Percentiles rank a stretch among this genome's conserved stretches.
Evolutionary conservation across 2,113 vertebrate genomes (phyloP).

Genomic region (Mobula hypostoma): DNA sequence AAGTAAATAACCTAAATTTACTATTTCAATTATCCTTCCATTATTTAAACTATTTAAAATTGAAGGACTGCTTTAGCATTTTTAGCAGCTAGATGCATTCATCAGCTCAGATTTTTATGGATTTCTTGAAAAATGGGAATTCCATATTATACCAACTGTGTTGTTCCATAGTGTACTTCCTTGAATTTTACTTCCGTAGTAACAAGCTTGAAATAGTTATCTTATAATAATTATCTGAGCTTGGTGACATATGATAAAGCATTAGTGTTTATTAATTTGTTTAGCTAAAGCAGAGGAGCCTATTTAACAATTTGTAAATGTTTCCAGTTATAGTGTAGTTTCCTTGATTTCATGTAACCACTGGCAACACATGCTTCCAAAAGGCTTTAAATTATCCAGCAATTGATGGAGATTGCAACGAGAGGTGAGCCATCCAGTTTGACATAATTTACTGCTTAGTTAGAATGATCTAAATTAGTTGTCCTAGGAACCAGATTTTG

Average conservation of each 20-base stretch:
- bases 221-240: conserved; percentile 1
- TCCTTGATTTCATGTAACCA: conserved; percentile 15
- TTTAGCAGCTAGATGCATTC: background rate
- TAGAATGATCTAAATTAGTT: conserved; percentile 16
- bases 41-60: background rate
- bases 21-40: background rate
- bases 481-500: background rate
- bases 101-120: background rate
- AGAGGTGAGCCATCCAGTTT: background rate
- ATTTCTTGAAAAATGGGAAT: background rate
- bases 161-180: background rate
- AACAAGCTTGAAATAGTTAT: background rate
- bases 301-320: background rate
- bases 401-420: conserved; percentile 2
- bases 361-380: background rate
- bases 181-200: conserved; percentile 9
- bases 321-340: conserved; percentile 19
- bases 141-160: background rate
- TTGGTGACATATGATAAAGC: background rate
- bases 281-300: background rate
- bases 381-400: background rate
- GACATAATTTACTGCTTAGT: background rate
- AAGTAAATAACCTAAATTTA: background rate
- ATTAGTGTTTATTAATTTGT: background rate
- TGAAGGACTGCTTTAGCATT: background rate